These are phyloP conservation scores for Dicentrarchus labrax DNA, from an alignment of 2,113 vertebrate genomes.

Conservation along the genomic window DNA sequence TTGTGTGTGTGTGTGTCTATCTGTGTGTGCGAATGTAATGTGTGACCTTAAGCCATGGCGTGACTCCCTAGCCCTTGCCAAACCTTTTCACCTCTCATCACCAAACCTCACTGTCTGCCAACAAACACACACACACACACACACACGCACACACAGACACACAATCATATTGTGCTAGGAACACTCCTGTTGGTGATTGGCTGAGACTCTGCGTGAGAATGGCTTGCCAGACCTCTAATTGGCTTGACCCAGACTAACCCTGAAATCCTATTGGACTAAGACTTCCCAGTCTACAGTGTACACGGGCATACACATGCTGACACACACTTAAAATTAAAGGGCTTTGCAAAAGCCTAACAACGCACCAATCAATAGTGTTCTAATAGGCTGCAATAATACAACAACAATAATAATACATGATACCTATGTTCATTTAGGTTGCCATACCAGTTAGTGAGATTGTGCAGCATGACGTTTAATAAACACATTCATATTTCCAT, in stretches of 20 bases:
- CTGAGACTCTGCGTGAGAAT: constrained; percentile 83
- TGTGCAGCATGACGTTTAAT: background rate
- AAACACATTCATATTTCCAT: too few relatives aligned
- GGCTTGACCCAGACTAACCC: constrained; percentile 90
- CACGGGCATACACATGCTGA: constrained; percentile 37
- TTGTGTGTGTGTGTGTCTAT: constrained; percentile 11
- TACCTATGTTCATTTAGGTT: constrained; percentile 3
- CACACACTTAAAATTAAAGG: constrained; percentile 40
- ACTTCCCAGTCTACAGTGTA: constrained; percentile 77
- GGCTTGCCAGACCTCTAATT: constrained; percentile 88
- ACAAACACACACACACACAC: constrained; percentile 51
- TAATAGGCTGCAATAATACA: constrained; percentile 23
- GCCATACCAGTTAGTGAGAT: constrained; percentile 2
- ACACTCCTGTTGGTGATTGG: constrained; percentile 80
- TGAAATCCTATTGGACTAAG: constrained; percentile 89
- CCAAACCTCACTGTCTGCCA: constrained; percentile 65
- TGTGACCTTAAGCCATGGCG: constrained; percentile 58
- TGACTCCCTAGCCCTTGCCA: constrained; percentile 70
- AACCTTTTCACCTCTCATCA: constrained; percentile 73
- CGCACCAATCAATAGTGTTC: constrained; percentile 55
- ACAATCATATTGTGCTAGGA: constrained; percentile 70
- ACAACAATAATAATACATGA: constrained; percentile 23
- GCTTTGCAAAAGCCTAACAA: constrained; percentile 43
- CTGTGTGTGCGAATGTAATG: constrained; percentile 1
- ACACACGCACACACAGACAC: constrained; percentile 41